A percentile compares a stretch with the other conserved stretches of the same genome.
Conservation (phyloP, 2,888 invertebrate species). For the Hymenopus coronatus region DNA sequence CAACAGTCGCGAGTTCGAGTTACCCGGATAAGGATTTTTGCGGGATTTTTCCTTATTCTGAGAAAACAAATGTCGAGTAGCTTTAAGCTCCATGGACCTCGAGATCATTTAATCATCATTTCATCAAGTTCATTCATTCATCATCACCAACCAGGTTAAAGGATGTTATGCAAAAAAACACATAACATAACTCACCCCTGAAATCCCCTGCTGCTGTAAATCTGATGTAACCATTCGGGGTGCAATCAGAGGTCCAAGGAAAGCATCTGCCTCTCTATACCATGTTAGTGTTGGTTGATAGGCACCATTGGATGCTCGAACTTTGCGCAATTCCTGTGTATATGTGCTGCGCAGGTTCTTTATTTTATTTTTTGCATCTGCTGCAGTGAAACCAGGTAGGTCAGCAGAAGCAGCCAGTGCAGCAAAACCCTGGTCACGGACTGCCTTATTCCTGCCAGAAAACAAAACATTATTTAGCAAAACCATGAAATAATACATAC, state of each 20-base stretch:
- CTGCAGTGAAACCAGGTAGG: background rate
- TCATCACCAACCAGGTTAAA: too few relatives aligned
- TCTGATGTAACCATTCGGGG: background rate
- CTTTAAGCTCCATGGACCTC: too few relatives aligned
- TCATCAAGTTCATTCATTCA: too few relatives aligned
- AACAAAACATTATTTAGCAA: background rate
- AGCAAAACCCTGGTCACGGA: background rate
- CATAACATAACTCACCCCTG: background rate
- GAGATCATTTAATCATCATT: too few relatives aligned
- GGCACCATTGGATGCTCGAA: background rate
- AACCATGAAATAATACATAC: background rate
- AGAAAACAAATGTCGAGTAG: too few relatives aligned
- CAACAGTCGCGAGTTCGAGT: too few relatives aligned
- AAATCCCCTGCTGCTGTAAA: background rate
- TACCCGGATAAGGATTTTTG: too few relatives aligned
- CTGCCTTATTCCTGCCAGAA: background rate
- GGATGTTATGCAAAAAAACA: too few relatives aligned
- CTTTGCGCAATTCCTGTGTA: background rate
- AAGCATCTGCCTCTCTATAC: background rate
- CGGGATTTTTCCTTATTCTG: too few relatives aligned
- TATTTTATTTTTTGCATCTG: background rate
- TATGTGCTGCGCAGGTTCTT: background rate
- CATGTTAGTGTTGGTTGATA: constrained; percentile 1
- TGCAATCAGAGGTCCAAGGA: background rate
- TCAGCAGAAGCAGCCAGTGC: background rate